Conservation (phyloP, 2,113 vertebrate species). For the Gymnorhina tibicen region DNA sequence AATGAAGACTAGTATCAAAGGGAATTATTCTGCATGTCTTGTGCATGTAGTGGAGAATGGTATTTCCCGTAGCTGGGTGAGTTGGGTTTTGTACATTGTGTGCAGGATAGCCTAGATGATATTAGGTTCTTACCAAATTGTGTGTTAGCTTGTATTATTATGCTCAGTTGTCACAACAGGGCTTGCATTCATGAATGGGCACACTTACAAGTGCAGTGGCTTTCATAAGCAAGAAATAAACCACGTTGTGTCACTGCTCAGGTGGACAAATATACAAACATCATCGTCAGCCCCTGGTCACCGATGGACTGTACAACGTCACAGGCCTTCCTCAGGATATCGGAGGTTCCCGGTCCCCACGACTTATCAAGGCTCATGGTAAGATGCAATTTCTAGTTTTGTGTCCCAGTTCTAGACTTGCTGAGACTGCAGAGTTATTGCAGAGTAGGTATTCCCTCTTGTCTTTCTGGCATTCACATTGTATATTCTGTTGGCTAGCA, state of each 20-base stretch:
- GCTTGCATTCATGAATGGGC: neutral
- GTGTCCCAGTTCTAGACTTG: neutral
- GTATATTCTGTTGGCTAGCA: neutral
- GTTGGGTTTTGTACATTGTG: neutral
- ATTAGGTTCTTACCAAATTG: neutral
- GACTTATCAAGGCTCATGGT: constrained; percentile 82
- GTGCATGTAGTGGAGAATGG: neutral
- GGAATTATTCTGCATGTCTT: neutral
- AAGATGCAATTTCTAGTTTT: neutral
- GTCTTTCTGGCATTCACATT: fast-evolving
- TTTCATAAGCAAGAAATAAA: neutral
- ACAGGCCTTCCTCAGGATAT: constrained; percentile 67
- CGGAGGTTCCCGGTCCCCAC: constrained; percentile 73
- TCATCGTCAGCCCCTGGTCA: constrained; percentile 79
- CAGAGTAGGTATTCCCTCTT: neutral
- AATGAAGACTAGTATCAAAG: neutral
- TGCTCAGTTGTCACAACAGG: neutral
- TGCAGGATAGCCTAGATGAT: neutral
- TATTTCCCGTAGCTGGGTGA: neutral
- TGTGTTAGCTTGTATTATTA: neutral
- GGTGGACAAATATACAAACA: constrained; percentile 77
- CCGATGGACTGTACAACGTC: constrained; percentile 65
- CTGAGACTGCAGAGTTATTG: neutral
- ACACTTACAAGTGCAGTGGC: neutral
- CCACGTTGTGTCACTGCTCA: neutral